Base-by-base conservation (phyloP, 30 jellyfish, hydroid and myxozoan species). In the Cassiopea xamachana region DNA sequence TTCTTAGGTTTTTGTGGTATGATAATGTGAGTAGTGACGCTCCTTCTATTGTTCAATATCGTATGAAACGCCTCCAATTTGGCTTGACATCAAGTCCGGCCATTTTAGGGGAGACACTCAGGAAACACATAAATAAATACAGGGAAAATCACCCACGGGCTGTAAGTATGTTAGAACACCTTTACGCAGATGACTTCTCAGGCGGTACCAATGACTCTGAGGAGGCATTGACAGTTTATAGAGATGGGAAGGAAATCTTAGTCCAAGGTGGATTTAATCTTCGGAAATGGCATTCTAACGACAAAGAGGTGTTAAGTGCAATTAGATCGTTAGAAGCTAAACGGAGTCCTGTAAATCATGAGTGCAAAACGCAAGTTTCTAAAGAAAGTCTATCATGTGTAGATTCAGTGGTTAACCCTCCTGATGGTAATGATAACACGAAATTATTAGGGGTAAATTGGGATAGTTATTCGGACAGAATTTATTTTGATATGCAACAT, bases 191-290 rank as follows among this genome's bases (percentile, higher is more conserved):
- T 50, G 81, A 86, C 61, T 10, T 86, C 27, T 73, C 88, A 12
- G 49, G 80, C 48, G 88, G 93, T 44, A 89, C 46, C 18, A 48
- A 60, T 18, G 17, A 9, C 0, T 48, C 77, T 55, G 51, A 50
- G 64, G 89, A 86, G 60, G 93, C 93, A 73, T 86, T 1, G 75
- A 86, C 62, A 45, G 51, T 69, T 55, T 55, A 55, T 10, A 55
- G 0, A 55, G 16, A 86, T 51, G 51, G 82, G 4, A 86, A 86
- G 51, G 75, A 69, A 19, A 84, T 84, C 55, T 15, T 84, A 69
- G 19, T 19, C 18, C 44, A 79, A 47, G 97, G 94, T 3, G 95
- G 92, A 13, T 88, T 93, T 85, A 77, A 88, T 45, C 73, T 87
- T 67, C 87, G 64, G 64, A 55, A 55, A 55, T 55, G 64, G 64